Percentiles rank a stretch among this genome's conserved stretches.
Evolutionary conservation across 2,888 invertebrate species (phyloP).

Genomic region (Macaria notata): DNA sequence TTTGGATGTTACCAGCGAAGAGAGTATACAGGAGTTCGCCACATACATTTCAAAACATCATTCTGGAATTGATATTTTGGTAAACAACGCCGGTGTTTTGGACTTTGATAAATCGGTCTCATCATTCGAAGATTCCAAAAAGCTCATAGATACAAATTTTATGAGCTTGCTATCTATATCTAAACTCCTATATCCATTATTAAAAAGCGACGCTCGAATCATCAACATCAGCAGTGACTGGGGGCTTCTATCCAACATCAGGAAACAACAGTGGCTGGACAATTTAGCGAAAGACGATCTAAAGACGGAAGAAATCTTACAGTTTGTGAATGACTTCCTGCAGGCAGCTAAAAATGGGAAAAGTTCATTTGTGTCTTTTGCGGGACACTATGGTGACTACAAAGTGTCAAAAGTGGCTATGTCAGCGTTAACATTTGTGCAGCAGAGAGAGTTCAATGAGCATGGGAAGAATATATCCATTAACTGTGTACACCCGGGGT

Average conservation of each 20-base stretch:
- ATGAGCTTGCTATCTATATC: slow-evolving; percentile 85
- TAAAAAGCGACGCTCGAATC: slow-evolving; percentile 86
- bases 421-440: slow-evolving; percentile 75
- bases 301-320: slow-evolving; percentile 75
- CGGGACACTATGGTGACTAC: slow-evolving; percentile 74
- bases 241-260: slow-evolving; percentile 76
- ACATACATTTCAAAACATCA: slow-evolving; percentile 83
- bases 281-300: slow-evolving; percentile 70
- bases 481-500: slow-evolving; percentile 78
- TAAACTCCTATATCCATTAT: slow-evolving; percentile 85
- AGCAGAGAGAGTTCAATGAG: slow-evolving; percentile 70
- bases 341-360: slow-evolving; percentile 76
- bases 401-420: slow-evolving; percentile 78
- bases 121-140: slow-evolving; percentile 86
- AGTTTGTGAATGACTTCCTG: slow-evolving; percentile 82
- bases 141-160: slow-evolving; percentile 87
- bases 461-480: slow-evolving; percentile 74
- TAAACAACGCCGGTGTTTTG: slow-evolving; percentile 90
- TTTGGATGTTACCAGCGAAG: slow-evolving; percentile 85
- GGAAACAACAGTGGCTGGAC: slow-evolving; percentile 73
- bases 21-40: slow-evolving; percentile 83
- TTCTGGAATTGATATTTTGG: slow-evolving; percentile 87
- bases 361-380: slow-evolving; percentile 66
- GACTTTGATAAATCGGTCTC: slow-evolving; percentile 85
- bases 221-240: slow-evolving; percentile 88